Base-by-base conservation (phyloP, 2,888 invertebrate genomes). In the Erebia ligea region DNA sequence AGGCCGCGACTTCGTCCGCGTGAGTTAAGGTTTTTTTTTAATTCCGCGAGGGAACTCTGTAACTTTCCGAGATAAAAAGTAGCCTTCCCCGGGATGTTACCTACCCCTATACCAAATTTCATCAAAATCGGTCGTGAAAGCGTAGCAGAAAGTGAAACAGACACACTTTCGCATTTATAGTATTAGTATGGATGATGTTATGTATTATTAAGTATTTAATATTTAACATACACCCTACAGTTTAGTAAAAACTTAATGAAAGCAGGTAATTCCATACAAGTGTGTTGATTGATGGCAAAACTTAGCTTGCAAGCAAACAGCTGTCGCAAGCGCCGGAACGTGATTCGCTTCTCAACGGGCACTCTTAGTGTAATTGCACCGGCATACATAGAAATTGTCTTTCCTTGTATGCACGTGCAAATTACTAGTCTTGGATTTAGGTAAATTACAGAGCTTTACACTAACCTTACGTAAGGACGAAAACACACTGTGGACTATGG, bases 261-360 rank as follows among this genome's bases (percentile, higher is more conserved):
- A 57, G 19, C 45, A 57, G 45, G 40, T 56, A 56, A 57, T 57
- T 66, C n/a, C 21, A 57, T 62, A 62, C 57, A 67, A 8, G 19
- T 59, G 17, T 50, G 62, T 52, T 70, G 70, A 73, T 68, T 73
- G 64, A 73, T 70, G 65, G 57, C 48, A 59, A 58, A 71, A 71
- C 64, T 68, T 70, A 58, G 63, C 19, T 67, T 70, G 63, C 63
- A 21, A 54, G 69, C 67, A 67, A 57, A 67, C 69, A 65, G 64
- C 65, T 73, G 70, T 70, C 68, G 67, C 64, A 70, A 72, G 57
- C 50, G 56, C 21, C 40, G 9, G 52, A 13, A 61, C 63, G 70
- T 65, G 73, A 70, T 65, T 70, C 61, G 68, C 45, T 66, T 70
- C 68, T 68, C 67, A 68, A 73, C 66, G 64, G 68, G 70, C 57